Conservation (phyloP, 2,888 invertebrate species). For the Rugalucina vietnamica region DNA sequence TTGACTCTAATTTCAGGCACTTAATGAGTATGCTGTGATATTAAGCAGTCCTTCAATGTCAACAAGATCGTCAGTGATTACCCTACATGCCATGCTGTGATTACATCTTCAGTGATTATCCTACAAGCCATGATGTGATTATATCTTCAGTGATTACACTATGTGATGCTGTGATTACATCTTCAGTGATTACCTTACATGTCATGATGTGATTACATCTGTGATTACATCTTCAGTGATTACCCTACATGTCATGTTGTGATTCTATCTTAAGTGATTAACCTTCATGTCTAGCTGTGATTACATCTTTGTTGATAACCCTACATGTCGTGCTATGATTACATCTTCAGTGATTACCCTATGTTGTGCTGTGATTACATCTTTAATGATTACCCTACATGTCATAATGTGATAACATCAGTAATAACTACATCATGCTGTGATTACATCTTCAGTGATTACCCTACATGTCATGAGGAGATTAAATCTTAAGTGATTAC, state of each 20-base stretch:
- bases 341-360: no score
- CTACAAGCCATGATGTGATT: no score
- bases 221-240: conserved; percentile 73
- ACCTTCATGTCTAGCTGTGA: no score
- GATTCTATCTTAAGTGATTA: no score
- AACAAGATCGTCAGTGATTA: conserved; percentile 72
- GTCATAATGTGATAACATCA: conserved; percentile 74
- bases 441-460: conserved; percentile 72
- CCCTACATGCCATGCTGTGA: conserved; percentile 71
- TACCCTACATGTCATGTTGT: conserved; percentile 71
- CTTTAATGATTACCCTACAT: no score
- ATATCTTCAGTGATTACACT: background rate
- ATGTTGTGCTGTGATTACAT: background rate
- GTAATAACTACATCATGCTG: conserved; percentile 69
- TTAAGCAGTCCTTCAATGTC: conserved; percentile 72
- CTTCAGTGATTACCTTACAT: conserved; percentile 67
- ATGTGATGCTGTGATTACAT: no score
- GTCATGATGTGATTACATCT: background rate
- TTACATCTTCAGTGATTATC: no score
- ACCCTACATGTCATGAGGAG: conserved; percentile 70
- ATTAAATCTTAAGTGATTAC: no score
- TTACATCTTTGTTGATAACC: conserved; percentile 68
- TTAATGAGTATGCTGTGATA: conserved; percentile 76
- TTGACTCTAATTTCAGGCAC: conserved; percentile 73
- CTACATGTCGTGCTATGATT: conserved; percentile 69